A percentile compares a stretch with the other conserved stretches of the same genome.
These are phyloP conservation scores for Mirza zaza DNA, from an alignment of 2,113 vertebrate species.

Conservation along the genomic window DNA sequence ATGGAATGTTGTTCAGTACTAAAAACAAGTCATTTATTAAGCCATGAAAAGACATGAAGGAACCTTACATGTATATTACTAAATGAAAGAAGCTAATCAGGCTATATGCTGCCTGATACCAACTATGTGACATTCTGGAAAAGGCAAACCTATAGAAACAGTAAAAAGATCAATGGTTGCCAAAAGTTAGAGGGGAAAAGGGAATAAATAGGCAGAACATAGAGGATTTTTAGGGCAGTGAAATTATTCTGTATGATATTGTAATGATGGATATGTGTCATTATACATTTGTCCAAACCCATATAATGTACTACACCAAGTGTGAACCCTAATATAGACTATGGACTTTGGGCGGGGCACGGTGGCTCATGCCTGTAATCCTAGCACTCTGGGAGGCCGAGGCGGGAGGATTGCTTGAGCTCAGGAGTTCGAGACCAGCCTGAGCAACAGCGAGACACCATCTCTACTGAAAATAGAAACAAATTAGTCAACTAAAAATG, in stretches of 20 bases:
- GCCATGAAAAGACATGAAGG: neutral
- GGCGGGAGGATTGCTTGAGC: too few species aligned
- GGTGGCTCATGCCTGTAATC: too few species aligned
- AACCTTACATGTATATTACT: neutral
- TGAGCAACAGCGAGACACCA: too few species aligned
- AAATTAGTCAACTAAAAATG: too few species aligned
- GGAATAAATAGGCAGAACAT: neutral
- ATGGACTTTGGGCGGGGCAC: neutral
- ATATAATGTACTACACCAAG: neutral
- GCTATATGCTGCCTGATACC: neutral
- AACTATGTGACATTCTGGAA: neutral
- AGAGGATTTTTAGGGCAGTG: neutral
- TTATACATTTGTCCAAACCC: neutral
- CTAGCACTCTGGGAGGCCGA: too few species aligned
- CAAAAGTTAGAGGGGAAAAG: neutral
- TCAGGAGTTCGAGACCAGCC: too few species aligned
- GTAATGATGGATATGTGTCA: neutral
- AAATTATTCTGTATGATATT: neutral
- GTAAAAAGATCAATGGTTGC: neutral
- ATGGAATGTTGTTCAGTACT: neutral
- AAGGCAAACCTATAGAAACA: neutral
- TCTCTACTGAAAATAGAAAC: too few species aligned
- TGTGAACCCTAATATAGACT: neutral
- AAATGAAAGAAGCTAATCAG: neutral
- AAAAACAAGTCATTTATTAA: slow-evolving; percentile 12